Conservation (phyloP, 1,140 invertebrate genomes). For the Eufriesea mexicana region DNA sequence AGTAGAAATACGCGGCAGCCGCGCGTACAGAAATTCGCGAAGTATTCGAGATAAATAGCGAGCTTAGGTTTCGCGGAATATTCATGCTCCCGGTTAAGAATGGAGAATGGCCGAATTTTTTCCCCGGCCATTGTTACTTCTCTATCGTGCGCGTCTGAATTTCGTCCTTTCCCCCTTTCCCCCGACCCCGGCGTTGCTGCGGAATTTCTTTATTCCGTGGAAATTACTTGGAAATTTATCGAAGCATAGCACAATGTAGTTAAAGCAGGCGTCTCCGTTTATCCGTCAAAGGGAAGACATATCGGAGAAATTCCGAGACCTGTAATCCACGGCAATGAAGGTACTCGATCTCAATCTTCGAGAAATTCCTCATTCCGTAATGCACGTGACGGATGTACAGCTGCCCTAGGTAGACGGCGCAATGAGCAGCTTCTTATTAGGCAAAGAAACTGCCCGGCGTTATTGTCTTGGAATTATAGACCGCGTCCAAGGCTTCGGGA, state of each 20-base stretch:
- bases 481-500: background rate
- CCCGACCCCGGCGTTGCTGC: background rate
- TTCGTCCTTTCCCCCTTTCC: background rate
- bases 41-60: conserved; percentile 17
- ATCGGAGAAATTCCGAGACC: conserved; percentile 33
- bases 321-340: conserved; percentile 31
- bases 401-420: background rate
- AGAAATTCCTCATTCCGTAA: conserved; percentile 45
- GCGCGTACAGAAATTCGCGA: conserved; percentile 7
- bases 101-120: background rate
- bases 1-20: background rate
- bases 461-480: conserved; percentile 35
- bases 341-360: conserved; percentile 50
- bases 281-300: conserved; percentile 30
- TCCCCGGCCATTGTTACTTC: background rate
- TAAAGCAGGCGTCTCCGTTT: conserved; percentile 7
- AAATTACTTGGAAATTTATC: background rate
- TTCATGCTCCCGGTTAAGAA: background rate
- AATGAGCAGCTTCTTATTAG: conserved; percentile 51
- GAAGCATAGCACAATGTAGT: background rate
- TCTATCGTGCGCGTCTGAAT: background rate
- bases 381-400: conserved; percentile 16
- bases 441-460: conserved; percentile 36
- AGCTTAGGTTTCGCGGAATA: conserved; percentile 11
- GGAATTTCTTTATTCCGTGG: too few species aligned